Evolutionary conservation across 2,888 invertebrate genomes (phyloP).

Genomic region (Acrobasis consociella): DNA sequence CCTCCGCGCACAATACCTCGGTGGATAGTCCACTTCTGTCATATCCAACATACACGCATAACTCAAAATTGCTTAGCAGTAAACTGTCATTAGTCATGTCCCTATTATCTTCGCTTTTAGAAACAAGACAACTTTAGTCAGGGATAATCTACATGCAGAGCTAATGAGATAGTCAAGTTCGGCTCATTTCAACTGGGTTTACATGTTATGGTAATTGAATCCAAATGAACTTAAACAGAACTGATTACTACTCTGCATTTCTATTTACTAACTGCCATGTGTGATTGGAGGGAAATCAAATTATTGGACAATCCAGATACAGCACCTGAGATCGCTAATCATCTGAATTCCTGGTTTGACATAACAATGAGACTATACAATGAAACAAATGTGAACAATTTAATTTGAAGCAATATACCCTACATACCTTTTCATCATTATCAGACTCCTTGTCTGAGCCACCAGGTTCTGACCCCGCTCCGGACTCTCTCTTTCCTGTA

Average conservation of each 20-base stretch:
- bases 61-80: conserved; percentile 36
- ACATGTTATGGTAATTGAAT: not conserved
- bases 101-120: not conserved
- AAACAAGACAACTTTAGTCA: conserved; percentile 24
- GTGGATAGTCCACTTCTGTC: conserved; percentile 91
- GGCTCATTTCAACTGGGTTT: not conserved
- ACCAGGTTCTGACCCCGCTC: conserved; percentile 89
- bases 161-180: conserved; percentile 33
- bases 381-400: conserved; percentile 31
- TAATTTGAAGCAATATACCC: conserved; percentile 8
- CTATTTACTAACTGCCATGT: conserved; percentile 52
- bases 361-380: conserved; percentile 32
- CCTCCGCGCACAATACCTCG: conserved; percentile 90
- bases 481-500: conserved; percentile 86
- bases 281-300: conserved; percentile 38
- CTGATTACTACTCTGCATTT: conserved; percentile 66
- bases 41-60: conserved; percentile 63
- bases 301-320: conserved; percentile 79
- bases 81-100: conserved; percentile 14
- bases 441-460: conserved; percentile 94
- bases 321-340: conserved; percentile 38
- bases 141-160: conserved; percentile 47
- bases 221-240: conserved; percentile 23
- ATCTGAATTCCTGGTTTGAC: conserved; percentile 28
- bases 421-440: conserved; percentile 93